Percentiles rank a stretch among this genome's conserved stretches.
Conservation (phyloP, 2,797 vertebrate species). For the Danio choprae region DNA sequence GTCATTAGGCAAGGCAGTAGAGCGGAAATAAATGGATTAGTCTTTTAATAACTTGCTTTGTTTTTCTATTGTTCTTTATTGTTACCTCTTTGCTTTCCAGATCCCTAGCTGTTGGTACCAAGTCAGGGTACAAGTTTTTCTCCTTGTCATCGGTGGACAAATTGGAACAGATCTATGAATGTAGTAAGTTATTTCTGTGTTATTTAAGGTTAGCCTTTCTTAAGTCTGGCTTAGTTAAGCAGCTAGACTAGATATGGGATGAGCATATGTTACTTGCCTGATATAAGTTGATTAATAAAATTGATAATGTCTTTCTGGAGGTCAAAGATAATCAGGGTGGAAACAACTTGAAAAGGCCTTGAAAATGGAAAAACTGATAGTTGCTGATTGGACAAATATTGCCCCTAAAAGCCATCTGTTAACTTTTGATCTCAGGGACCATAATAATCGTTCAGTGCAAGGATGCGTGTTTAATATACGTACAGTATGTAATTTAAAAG, state of each 20-base stretch:
- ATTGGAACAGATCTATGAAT: slow-evolving; percentile 99
- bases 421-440: neutral
- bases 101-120: slow-evolving; percentile 97
- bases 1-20: neutral
- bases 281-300: neutral
- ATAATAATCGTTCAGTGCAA: neutral
- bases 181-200: slow-evolving; percentile 86
- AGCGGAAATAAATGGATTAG: neutral
- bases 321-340: slow-evolving; percentile 11
- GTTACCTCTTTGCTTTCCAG: slow-evolving; percentile 67
- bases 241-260: no score
- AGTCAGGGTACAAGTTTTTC: slow-evolving; percentile 99
- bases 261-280: neutral
- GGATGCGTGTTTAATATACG: neutral
- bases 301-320: slow-evolving; percentile 5
- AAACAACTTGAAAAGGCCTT: neutral
- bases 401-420: neutral
- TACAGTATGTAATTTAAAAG: neutral
- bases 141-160: slow-evolving; percentile 98
- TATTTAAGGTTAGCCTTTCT: neutral
- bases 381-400: neutral
- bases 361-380: neutral
- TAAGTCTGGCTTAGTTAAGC: neutral
- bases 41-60: neutral
- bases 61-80: neutral